Percentiles rank a stretch among this genome's conserved stretches.
Conservation (phyloP, 2,113 vertebrate genomes). For the Neodon shergylaensis region DNA sequence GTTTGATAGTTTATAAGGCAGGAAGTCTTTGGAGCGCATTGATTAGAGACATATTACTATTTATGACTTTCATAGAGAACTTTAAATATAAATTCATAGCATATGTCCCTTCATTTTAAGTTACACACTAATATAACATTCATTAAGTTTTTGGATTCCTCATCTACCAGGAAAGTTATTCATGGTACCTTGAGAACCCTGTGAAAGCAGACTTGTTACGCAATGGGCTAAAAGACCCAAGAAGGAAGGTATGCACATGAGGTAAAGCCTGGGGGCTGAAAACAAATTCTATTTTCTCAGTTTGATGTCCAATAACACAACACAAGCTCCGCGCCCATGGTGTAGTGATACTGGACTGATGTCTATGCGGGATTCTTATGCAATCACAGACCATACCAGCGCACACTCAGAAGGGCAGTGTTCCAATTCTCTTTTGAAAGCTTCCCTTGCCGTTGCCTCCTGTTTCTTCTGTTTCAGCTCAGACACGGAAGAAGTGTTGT, state of each 20-base stretch:
- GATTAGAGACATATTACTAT: neutral
- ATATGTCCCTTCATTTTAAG: neutral
- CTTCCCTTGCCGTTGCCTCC: neutral
- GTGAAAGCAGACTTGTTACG: neutral
- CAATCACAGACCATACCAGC: neutral
- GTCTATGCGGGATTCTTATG: neutral
- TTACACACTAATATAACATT: neutral
- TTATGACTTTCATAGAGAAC: neutral
- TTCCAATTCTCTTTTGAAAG: neutral
- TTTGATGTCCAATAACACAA: neutral
- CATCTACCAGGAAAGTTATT: neutral
- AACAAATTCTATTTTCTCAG: neutral
- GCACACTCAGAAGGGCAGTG: no score
- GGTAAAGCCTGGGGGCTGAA: neutral
- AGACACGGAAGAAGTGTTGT: neutral
- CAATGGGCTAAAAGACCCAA: neutral
- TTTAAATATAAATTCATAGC: neutral
- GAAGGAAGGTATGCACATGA: neutral
- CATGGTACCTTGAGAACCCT: neutral
- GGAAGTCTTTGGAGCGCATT: neutral
- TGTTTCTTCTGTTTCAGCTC: neutral
- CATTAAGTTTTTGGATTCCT: neutral
- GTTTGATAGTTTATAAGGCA: neutral
- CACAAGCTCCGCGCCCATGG: neutral
- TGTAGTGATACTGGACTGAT: neutral